Conservation (phyloP, 2,888 invertebrate genomes). For the Pachydiplax longipennis region DNA sequence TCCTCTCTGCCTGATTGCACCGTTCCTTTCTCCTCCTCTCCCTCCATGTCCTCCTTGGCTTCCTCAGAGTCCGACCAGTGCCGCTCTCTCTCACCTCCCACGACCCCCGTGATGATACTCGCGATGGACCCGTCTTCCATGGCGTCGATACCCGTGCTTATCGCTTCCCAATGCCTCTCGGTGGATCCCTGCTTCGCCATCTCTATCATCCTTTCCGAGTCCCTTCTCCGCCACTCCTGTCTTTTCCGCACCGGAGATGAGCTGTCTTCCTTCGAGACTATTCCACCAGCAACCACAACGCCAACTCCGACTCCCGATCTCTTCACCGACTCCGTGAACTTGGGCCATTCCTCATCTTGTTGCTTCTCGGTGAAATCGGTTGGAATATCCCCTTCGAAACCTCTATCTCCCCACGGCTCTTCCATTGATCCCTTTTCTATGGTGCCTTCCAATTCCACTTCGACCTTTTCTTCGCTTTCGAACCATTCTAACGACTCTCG, state of each 20-base stretch:
- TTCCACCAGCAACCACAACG: constrained; percentile 16
- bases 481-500: constrained; percentile 12
- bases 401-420: not conserved
- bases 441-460: not conserved
- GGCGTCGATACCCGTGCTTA: constrained; percentile 21
- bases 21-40: not conserved
- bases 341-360: not conserved
- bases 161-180: constrained; percentile 4
- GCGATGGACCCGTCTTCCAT: constrained; percentile 17
- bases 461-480: not conserved
- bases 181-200: not conserved
- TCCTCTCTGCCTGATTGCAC: not conserved
- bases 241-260: not conserved
- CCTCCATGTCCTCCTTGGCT: not conserved
- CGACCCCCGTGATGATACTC: not conserved
- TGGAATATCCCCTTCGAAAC: not conserved
- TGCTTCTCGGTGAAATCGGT: not conserved
- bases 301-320: not conserved
- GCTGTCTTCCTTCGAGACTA: not conserved
- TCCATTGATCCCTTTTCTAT: not conserved
- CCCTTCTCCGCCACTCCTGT: not conserved
- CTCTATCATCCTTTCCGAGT: constrained; percentile 2
- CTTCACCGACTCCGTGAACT: not conserved
- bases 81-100: not conserved
- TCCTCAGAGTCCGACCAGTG: not conserved